Base-by-base conservation (phyloP, 1,140 invertebrate species). In the Zaprionus ornatus region DNA sequence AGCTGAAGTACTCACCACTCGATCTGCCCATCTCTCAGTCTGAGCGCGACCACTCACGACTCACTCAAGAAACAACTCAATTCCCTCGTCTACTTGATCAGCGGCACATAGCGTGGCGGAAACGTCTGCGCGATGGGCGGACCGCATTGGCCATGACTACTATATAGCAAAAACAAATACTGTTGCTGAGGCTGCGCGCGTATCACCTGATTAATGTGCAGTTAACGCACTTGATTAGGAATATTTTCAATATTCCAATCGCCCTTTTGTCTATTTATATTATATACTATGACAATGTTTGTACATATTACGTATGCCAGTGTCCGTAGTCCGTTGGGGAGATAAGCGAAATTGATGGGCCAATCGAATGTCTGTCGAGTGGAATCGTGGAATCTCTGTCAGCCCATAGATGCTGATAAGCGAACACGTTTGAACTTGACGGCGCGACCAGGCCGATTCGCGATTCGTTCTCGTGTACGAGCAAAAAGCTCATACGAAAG, bases 401-500 rank as follows among this genome's bases (percentile, higher is more conserved):
- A 69, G 68, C n/a, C 68, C 74, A 67, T 35, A 29, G 82, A 82
- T 77, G 74, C 69, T 79, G 83, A 87, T 87, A 87, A 77, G 40
- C 42, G 13, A 19, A 37, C 15, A 25, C 29, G 70, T 17, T 75
- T 59, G 68, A 76, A 76, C 62, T 72, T 65, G 48, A 59, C 59
- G 52, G 52, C 66, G 52, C 48, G 61, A 35, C 19, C 50, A 56
- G 37, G 6, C 40, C 61, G 54, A 35, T 9, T 61, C 12, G 25
- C 25, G 17, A 17, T 12, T 9, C 40, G 42, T 29, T 17, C n/a
- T 66, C 65, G 56, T 56, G 66, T 45, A 7, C 27, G 12, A 21
- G 35, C 17, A 42, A 21, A 32, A 70, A 82, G 79, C 80, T 82
- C 74, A 4, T 21, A 10, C 15, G 19, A 75, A 72, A 90, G 81